A percentile compares a stretch with the other conserved stretches of the same genome.
These are phyloP conservation scores for Luperina nickerlii DNA, from an alignment of 2,888 invertebrate species.

Conservation along the genomic window DNA sequence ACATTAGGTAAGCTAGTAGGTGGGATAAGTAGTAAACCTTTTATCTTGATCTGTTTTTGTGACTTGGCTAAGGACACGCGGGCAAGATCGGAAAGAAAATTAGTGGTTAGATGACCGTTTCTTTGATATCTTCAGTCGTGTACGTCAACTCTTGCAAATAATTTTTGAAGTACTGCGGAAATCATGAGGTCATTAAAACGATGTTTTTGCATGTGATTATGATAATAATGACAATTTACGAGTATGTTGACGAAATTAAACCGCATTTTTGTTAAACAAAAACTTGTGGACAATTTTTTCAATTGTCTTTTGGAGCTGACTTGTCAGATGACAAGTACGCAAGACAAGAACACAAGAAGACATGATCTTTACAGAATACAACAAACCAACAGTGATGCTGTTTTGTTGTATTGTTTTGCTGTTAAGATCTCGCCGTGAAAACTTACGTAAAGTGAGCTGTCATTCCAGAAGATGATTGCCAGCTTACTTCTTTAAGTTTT, in stretches of 20 bases:
- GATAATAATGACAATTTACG: not conserved
- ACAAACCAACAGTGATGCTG: too few species aligned
- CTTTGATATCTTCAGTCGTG: not conserved
- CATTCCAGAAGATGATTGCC: too few species aligned
- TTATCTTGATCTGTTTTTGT: conserved; percentile 45
- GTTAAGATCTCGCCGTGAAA: too few species aligned
- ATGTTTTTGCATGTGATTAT: not conserved
- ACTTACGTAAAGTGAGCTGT: too few species aligned
- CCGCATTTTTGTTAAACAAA: not conserved
- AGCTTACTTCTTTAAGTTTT: too few species aligned
- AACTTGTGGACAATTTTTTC: not conserved
- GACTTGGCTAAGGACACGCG: not conserved
- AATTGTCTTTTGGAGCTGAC: too few species aligned
- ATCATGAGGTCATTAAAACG: not conserved
- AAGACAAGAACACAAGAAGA: too few species aligned
- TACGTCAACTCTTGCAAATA: not conserved
- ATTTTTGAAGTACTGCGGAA: not conserved
- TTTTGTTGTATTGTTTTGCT: too few species aligned
- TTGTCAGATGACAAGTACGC: too few species aligned
- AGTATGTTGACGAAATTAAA: not conserved
- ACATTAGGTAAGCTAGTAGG: not conserved
- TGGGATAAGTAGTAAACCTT: not conserved
- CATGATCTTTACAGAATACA: too few species aligned
- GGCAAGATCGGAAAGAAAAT: not conserved
- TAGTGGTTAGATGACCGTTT: not conserved